A percentile compares a stretch with the other conserved stretches of the same genome.
Evolutionary conservation across 2,113 vertebrate genomes (phyloP).

Genomic region (Hassar affinis): DNA sequence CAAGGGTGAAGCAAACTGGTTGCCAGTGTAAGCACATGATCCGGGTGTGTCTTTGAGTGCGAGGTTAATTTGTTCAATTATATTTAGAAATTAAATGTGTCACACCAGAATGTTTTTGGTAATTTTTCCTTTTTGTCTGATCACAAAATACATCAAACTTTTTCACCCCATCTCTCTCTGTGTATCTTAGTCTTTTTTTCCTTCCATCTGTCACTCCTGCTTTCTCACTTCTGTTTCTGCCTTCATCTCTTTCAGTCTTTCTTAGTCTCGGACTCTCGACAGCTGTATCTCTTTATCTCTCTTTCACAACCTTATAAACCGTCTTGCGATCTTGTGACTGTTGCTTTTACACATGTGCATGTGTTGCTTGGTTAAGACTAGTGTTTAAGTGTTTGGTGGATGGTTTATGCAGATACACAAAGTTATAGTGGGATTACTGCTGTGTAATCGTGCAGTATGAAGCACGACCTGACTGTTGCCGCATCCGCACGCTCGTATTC

Average conservation of each 20-base stretch:
- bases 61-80: neutral
- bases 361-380: neutral
- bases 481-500: neutral
- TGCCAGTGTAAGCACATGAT: neutral
- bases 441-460: neutral
- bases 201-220: neutral
- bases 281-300: neutral
- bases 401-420: neutral
- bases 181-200: neutral
- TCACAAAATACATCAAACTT: neutral
- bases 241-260: neutral
- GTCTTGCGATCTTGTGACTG: neutral
- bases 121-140: neutral
- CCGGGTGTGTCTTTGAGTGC: neutral
- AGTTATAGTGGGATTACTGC: neutral
- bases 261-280: neutral
- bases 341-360: neutral
- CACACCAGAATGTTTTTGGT: neutral
- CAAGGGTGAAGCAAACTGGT: neutral
- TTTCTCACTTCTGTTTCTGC: neutral
- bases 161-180: neutral
- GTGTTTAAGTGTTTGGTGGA: neutral
- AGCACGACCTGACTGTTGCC: neutral
- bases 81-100: neutral
- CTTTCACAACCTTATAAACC: neutral